Evolutionary conservation across 2,888 invertebrate species (phyloP).

Genomic region (Trilocha varians): DNA sequence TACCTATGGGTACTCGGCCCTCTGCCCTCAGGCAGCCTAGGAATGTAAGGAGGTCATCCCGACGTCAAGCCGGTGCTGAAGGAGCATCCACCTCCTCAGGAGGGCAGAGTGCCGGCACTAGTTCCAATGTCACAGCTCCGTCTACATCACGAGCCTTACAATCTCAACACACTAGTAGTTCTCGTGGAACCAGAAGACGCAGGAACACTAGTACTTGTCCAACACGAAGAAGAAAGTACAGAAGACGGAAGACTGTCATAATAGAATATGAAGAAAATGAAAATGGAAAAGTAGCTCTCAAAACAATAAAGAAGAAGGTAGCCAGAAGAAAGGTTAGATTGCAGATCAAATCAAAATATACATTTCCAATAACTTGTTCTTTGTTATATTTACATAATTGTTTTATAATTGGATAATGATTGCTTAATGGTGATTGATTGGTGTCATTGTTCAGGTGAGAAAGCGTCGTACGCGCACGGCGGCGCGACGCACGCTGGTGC

Average conservation of each 20-base stretch:
- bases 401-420: no score
- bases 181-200: conserved; percentile 16
- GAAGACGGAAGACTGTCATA: conserved; percentile 71
- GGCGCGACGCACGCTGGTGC: conserved; percentile 52
- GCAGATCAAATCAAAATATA: no score
- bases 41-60: conserved; percentile 17
- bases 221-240: conserved; percentile 31
- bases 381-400: no score
- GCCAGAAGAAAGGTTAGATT: conserved; percentile 48
- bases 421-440: not conserved
- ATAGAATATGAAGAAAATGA: conserved; percentile 78
- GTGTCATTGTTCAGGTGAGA: conserved; percentile 21
- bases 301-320: conserved; percentile 53
- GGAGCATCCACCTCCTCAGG: conserved; percentile 3
- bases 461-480: conserved; percentile 50
- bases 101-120: conserved; percentile 6
- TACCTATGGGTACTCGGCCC: conserved; percentile 22
- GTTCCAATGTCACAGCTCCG: not conserved
- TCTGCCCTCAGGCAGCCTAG: conserved; percentile 15
- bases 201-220: conserved; percentile 22
- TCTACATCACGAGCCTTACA: conserved; percentile 12
- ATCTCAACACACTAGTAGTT: conserved; percentile 7
- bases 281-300: conserved; percentile 75
- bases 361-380: no score
- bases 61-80: not conserved